Evolutionary conservation across 2,113 vertebrate species (phyloP).

Genomic region (Scomber japonicus): DNA sequence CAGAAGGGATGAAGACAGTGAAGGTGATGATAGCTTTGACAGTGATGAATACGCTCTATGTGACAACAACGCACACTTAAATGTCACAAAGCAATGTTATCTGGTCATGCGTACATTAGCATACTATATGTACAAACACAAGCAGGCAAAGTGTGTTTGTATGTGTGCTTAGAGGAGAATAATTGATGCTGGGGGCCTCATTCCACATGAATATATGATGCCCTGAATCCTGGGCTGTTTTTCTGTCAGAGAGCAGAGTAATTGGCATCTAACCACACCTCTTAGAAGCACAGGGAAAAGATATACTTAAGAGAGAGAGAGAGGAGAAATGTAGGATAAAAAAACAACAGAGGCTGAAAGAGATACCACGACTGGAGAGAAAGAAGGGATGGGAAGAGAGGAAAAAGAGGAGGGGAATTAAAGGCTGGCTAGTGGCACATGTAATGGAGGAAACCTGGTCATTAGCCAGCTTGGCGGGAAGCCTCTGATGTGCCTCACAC

Average conservation of each 20-base stretch:
- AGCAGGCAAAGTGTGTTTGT: conserved; percentile 23
- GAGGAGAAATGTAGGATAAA: not conserved
- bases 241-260: conserved; percentile 45
- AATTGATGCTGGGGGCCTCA: conserved; percentile 59
- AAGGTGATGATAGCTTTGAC: not conserved
- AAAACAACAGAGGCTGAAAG: not conserved
- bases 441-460: conserved; percentile 57
- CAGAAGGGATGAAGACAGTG: not conserved
- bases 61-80: conserved; percentile 10
- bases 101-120: conserved; percentile 19
- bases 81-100: conserved; percentile 25
- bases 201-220: conserved; percentile 64
- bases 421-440: conserved; percentile 36
- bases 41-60: not conserved
- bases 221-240: conserved; percentile 43
- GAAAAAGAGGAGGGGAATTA: conserved; percentile 6
- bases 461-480: conserved; percentile 56
- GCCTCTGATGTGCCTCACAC: conserved; percentile 61
- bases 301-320: not conserved
- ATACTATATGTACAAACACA: conserved; percentile 21
- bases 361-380: not conserved
- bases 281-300: conserved; percentile 25
- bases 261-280: conserved; percentile 56
- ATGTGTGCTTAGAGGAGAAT: conserved; percentile 56
- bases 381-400: not conserved